A percentile compares a stretch with the other conserved stretches of the same genome.
phyloP scores from a whole-genome alignment of 2,888 invertebrate species.

The Andricus quercusramuli region DNA sequence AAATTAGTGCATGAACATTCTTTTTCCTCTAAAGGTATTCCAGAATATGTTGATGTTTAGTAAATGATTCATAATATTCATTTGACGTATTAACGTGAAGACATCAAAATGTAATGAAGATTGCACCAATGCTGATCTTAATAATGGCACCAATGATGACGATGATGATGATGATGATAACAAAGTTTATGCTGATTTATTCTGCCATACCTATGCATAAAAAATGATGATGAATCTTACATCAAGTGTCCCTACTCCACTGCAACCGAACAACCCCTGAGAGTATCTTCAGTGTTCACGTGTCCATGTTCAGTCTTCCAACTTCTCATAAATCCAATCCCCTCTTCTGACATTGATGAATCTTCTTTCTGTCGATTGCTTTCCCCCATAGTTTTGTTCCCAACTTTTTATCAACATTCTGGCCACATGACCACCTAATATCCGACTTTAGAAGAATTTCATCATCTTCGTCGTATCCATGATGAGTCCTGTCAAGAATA shows the following conservation, averaged over 20 bases:
- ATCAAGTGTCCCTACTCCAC: neutral
- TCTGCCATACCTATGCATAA: neutral
- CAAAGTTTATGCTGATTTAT: neutral
- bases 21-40: neutral
- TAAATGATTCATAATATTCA: neutral
- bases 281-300: neutral
- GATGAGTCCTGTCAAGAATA: constrained; percentile 1
- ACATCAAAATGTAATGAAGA: neutral
- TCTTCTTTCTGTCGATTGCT: neutral
- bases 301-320: neutral
- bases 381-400: neutral
- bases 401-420: constrained; percentile 12
- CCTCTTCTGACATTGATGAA: constrained; percentile 25
- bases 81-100: neutral
- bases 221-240: neutral
- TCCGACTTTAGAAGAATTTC: neutral
- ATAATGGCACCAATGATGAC: neutral
- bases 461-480: neutral
- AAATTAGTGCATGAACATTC: neutral
- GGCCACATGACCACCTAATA: neutral
- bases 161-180: neutral
- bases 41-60: neutral
- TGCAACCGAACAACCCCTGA: neutral
- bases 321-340: constrained; percentile 16
- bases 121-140: neutral